A percentile compares a stretch with the other conserved stretches of the same genome.
phyloP scores from a whole-genome alignment of 2,113 vertebrate genomes.

The Indicator maculatus region DNA sequence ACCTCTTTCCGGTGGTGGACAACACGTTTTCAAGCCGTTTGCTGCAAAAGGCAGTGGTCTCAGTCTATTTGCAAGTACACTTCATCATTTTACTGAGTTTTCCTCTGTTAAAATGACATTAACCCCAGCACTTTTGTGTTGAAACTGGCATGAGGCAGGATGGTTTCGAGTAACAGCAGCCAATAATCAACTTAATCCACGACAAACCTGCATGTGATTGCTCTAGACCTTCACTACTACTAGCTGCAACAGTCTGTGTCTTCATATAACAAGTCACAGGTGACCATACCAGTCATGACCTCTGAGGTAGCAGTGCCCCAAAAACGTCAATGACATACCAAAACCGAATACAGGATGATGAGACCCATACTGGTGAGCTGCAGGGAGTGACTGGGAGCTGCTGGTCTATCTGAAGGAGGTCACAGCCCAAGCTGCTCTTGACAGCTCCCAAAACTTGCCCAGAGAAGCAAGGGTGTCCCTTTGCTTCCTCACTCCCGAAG shows the following conservation, averaged over 20 bases:
- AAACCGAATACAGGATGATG: neutral
- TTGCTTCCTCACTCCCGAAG: neutral
- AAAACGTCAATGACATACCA: fast-evolving
- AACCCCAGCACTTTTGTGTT: neutral
- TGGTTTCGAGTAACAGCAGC: too few relatives aligned
- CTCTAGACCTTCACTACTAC: neutral
- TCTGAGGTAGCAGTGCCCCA: neutral
- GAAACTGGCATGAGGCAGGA: neutral
- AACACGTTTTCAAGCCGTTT: neutral
- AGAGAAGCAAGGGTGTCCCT: neutral
- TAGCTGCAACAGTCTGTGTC: neutral
- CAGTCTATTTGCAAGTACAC: neutral
- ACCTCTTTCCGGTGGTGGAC: neutral
- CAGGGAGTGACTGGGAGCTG: neutral
- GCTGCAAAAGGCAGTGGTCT: neutral
- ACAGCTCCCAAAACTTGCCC: neutral
- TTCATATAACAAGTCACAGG: neutral
- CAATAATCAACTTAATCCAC: too few relatives aligned
- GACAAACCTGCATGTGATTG: neutral
- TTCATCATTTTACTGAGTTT: neutral
- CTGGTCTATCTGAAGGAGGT: neutral
- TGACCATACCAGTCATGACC: neutral
- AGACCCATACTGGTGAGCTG: neutral
- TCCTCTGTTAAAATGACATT: neutral
- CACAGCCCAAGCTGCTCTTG: neutral